phyloP scores from a whole-genome alignment of 2,113 vertebrate genomes.

The Melanostigma gelatinosum region DNA sequence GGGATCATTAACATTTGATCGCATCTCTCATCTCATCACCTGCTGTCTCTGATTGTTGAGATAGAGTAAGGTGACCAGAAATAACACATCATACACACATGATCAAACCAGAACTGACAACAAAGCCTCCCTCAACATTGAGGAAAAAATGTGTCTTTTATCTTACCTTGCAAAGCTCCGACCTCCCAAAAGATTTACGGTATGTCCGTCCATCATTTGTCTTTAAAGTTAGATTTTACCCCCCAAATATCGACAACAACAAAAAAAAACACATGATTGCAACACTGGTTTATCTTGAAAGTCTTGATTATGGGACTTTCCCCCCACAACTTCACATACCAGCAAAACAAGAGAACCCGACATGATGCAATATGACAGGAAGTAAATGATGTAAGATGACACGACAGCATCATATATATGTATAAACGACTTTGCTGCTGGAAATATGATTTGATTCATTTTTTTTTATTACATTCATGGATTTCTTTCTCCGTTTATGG shows the following conservation, averaged over 20 bases:
- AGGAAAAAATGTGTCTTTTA: background rate
- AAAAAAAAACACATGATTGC: background rate
- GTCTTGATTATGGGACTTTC: background rate
- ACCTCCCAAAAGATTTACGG: background rate
- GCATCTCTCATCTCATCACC: constrained; percentile 54
- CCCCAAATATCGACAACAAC: background rate
- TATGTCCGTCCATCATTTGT: background rate
- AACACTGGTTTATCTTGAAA: background rate
- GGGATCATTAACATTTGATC: constrained; percentile 70
- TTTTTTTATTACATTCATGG: background rate
- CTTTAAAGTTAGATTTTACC: background rate
- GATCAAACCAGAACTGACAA: constrained; percentile 1
- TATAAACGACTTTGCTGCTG: background rate
- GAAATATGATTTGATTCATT: background rate
- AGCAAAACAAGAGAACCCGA: too few species aligned
- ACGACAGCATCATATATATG: background rate
- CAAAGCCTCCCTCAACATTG: background rate
- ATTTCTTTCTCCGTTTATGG: background rate
- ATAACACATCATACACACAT: constrained; percentile 9
- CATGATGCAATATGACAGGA: background rate
- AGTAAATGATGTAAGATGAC: background rate
- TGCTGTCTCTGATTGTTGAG: constrained; percentile 45
- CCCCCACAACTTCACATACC: background rate
- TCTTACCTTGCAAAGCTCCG: background rate
- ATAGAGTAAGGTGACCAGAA: constrained; percentile 33